phyloP scores from a whole-genome alignment of 1,140 invertebrate genomes.

The Cataglyphis hispanica region DNA sequence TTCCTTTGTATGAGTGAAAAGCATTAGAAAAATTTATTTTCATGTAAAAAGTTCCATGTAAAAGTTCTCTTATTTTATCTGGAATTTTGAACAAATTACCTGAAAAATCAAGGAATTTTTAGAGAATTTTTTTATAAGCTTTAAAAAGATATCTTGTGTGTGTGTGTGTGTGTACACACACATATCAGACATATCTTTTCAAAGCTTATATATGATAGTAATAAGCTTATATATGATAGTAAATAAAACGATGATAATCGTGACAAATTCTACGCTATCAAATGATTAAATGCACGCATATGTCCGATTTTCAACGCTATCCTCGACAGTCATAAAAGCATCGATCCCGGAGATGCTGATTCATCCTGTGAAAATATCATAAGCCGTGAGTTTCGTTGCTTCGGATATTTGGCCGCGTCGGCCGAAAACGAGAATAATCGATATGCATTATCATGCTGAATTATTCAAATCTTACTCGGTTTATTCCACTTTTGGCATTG shows the following conservation, averaged over 20 bases:
- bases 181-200: too few species aligned
- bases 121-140: too few species aligned
- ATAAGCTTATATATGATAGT: too few species aligned
- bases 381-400: slow-evolving; percentile 41
- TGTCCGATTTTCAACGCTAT: slow-evolving; percentile 12
- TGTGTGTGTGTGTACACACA: too few species aligned
- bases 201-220: too few species aligned
- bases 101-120: too few species aligned
- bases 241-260: slow-evolving; percentile 13
- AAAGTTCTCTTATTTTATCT: too few species aligned
- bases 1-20: too few species aligned
- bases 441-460: slow-evolving; percentile 49
- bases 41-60: too few species aligned
- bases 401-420: slow-evolving; percentile 17
- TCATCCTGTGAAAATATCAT: slow-evolving; percentile 27
- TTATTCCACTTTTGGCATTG: slow-evolving; percentile 40
- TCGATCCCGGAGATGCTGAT: slow-evolving; percentile 12
- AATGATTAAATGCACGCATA: not conserved
- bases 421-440: slow-evolving; percentile 53
- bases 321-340: slow-evolving; percentile 5
- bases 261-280: not conserved
- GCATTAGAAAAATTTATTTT: too few species aligned
- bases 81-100: too few species aligned
- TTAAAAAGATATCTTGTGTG: too few species aligned
- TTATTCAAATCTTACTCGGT: slow-evolving; percentile 40